phyloP scores from a whole-genome alignment of 2,113 vertebrate species.

The Thalassarche chlororhynchos region DNA sequence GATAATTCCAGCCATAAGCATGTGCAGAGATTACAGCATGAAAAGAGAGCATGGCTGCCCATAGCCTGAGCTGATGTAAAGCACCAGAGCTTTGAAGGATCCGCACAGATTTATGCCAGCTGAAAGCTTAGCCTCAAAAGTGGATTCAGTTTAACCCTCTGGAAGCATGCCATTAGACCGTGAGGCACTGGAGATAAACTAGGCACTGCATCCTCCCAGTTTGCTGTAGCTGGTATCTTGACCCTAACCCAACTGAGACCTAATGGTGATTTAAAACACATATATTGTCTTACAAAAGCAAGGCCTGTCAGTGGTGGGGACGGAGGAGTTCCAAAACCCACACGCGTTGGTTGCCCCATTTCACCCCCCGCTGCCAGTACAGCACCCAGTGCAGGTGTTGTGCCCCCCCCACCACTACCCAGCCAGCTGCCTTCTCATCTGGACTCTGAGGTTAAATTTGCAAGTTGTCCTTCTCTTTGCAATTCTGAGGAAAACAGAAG shows the following conservation, averaged over 20 bases:
- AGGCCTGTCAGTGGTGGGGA: not conserved
- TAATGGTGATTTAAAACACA: not conserved
- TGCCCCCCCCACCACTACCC: not conserved
- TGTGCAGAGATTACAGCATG: not conserved
- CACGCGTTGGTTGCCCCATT: not conserved
- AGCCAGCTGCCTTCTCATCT: not conserved
- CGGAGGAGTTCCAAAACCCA: not conserved
- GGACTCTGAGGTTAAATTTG: not conserved
- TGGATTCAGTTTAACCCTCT: not conserved
- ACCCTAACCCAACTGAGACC: not conserved
- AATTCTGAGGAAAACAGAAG: not conserved
- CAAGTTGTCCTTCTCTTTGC: not conserved
- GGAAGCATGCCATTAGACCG: not conserved
- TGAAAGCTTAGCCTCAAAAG: not conserved
- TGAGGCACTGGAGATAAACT: not conserved
- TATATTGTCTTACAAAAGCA: not conserved
- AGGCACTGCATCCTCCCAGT: not conserved
- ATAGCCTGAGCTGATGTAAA: not conserved
- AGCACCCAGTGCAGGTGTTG: not conserved
- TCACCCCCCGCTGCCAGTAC: not conserved
- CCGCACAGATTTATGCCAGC: not conserved
- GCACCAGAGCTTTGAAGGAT: not conserved
- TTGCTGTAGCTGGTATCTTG: too few species aligned
- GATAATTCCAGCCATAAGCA: not conserved
- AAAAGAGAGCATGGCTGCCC: not conserved